phyloP scores from a whole-genome alignment of 2,113 vertebrate species.

The Colossoma macropomum region DNA sequence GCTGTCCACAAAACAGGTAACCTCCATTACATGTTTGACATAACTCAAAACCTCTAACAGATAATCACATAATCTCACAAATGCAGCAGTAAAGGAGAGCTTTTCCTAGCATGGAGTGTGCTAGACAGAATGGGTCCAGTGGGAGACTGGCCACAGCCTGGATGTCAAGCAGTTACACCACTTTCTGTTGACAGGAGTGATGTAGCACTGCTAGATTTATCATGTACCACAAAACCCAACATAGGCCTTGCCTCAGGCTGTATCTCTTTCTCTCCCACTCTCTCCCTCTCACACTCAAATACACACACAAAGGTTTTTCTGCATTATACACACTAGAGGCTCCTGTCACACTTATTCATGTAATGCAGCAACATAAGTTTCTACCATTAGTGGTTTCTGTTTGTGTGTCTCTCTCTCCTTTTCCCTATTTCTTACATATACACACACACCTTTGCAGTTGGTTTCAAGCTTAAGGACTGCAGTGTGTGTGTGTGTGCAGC shows the following conservation, averaged over 20 bases:
- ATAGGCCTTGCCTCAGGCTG: constrained; percentile 2
- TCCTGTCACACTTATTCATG: constrained; percentile 46
- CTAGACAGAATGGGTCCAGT: constrained; percentile 5
- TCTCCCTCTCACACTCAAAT: constrained; percentile 18
- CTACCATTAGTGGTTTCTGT: constrained; percentile 24
- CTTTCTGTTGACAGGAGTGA: constrained; percentile 37
- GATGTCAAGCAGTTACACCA: constrained; percentile 7
- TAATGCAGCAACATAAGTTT: constrained; percentile 27
- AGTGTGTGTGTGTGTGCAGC: background rate
- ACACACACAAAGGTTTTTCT: constrained; percentile 3
- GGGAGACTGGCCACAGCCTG: constrained; percentile 10
- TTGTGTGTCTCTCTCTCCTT: background rate
- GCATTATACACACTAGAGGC: constrained; percentile 18
- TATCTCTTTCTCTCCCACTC: background rate
- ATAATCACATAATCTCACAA: constrained; percentile 6
- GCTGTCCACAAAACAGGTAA: constrained; percentile 96
- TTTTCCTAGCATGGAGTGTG: background rate
- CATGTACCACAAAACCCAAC: constrained; percentile 32
- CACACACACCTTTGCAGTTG: constrained; percentile 8
- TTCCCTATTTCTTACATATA: background rate
- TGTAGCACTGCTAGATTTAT: constrained; percentile 25
- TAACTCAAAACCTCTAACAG: constrained; percentile 4
- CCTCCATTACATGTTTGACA: background rate
- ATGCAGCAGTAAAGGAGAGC: background rate
- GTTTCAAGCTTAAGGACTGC: constrained; percentile 16